A percentile compares a stretch with the other conserved stretches of the same genome.
These are phyloP conservation scores for Rhagonycha lutea DNA, from an alignment of 2,888 invertebrate species.

Conservation along the genomic window DNA sequence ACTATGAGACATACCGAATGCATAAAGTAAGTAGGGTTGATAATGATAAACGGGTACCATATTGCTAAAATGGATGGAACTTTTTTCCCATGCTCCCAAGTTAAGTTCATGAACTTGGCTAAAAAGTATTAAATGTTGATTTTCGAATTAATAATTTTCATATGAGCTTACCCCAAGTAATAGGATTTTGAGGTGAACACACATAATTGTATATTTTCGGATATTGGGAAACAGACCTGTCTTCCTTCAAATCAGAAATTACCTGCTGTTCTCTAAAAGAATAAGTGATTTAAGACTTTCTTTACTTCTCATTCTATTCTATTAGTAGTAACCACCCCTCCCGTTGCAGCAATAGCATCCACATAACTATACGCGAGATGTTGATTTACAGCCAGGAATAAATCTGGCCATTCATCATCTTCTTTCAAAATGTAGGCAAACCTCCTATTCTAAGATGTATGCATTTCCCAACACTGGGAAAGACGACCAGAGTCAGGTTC, in stretches of 20 bases:
- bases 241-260: not conserved
- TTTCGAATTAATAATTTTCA: not conserved
- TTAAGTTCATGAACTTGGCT: slow-evolving; percentile 59
- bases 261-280: not conserved
- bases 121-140: not conserved
- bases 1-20: slow-evolving; percentile 57
- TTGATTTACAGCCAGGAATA: too few species aligned
- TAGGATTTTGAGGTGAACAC: not conserved
- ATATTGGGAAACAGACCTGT: not conserved
- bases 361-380: too few species aligned
- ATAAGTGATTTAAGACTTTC: not conserved
- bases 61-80: slow-evolving; percentile 60
- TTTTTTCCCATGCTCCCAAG: slow-evolving; percentile 57
- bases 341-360: too few species aligned
- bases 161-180: not conserved
- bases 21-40: slow-evolving; percentile 46
- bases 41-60: slow-evolving; percentile 52
- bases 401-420: too few species aligned
- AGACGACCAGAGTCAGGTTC: too few species aligned
- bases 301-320: too few species aligned
- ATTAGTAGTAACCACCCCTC: too few species aligned
- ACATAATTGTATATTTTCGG: not conserved
- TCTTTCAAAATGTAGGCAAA: too few species aligned
- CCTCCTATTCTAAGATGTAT: too few species aligned
- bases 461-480: too few species aligned